Evolutionary conservation across 1,140 invertebrate species (phyloP), one percentile per base, ranked within the genome.

Genomic region (Pogonomyrmex californicus): DNA sequence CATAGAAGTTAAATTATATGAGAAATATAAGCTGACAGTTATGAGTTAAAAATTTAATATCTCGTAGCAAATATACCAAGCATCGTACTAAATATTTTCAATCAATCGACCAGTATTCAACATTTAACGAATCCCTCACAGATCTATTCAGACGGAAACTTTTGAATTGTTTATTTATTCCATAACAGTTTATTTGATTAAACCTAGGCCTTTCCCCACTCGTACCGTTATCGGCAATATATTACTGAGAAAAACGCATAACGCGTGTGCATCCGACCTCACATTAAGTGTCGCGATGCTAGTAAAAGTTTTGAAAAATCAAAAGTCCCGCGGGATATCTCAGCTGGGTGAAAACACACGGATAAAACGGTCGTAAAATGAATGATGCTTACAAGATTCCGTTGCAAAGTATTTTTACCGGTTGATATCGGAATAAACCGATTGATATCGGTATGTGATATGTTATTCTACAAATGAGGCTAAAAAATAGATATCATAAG

Each of bases 311-410:
- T 30, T 33, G 60, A 77, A 78, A 85, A 77, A 78, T 85, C 33
- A 17, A 4, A 47, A 54, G 38, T 41, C n/a, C 14, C 12, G 36
- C 33, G 62, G 23, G 51, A 36, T 10, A 41, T 83, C 78, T 77
- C 56, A 33, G 17, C 14, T n/a, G n/a, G 2, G 14, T 30, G 7
- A 54, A 65, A 7, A 47, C 71, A 38, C 47, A 30, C 33, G 47
- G 10, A 85, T 85, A 78, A 85, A 85, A 78, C 10, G 60, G 10
- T 78, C 62, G 49, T 85, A 85, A 85, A 85, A 30, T 12, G 62
- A 58, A 44, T 41, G n/a, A 76, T 30, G 33, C 38, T 62, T 17
- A 17, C 4, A 14, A 75, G 44, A 85, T 76, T 85, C 58, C 5
- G 70, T 85, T 30, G 49, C 10, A 23, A 62, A 38, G 30, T 2